Evolutionary conservation across 2,797 vertebrate genomes (phyloP).

Genomic region (Myripristis jacobus): DNA sequence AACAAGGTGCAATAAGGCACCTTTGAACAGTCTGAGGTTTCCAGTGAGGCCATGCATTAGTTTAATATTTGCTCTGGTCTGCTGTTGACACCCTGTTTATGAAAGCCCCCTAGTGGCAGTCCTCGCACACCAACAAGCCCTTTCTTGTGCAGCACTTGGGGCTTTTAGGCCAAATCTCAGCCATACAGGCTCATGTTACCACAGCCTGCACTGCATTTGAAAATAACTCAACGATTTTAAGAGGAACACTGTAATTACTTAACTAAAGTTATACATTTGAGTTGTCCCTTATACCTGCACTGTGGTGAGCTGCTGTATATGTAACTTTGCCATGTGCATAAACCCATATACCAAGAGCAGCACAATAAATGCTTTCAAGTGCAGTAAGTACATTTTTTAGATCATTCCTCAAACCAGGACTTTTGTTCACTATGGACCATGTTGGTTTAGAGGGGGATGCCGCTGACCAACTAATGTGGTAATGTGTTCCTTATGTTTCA

Average conservation of each 20-base stretch:
- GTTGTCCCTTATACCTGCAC: neutral
- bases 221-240: no score
- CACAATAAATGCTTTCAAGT: constrained; percentile 12
- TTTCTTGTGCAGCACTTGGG: neutral
- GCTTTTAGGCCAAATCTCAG: neutral
- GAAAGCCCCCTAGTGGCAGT: constrained; percentile 16
- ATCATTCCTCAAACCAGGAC: constrained; percentile 28
- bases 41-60: no score
- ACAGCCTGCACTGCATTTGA: neutral
- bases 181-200: neutral
- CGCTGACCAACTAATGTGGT: constrained; percentile 40
- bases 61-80: no score
- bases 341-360: neutral
- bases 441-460: constrained; percentile 31
- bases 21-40: neutral
- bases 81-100: neutral
- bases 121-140: constrained; percentile 2
- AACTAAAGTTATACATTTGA: no score
- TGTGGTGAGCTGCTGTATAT: neutral
- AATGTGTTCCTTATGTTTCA: constrained; percentile 69
- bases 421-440: constrained; percentile 8
- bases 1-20: neutral
- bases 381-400: constrained; percentile 20
- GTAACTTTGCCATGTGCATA: neutral
- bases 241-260: neutral